These are phyloP conservation scores for Trissolcus japonicus DNA, from an alignment of 2,888 invertebrate genomes.

Conservation along the genomic window DNA sequence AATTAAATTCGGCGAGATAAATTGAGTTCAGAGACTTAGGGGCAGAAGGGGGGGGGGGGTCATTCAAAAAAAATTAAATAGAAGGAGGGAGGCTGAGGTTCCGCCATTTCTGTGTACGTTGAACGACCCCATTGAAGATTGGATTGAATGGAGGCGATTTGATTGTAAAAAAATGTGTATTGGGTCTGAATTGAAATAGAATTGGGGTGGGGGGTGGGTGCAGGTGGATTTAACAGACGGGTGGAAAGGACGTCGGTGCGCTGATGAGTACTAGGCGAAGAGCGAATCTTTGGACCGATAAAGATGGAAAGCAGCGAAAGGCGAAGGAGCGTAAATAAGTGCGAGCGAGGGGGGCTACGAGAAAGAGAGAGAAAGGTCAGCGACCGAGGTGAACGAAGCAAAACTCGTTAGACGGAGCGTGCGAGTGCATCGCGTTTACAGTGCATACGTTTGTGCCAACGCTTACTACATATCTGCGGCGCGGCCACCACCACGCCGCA, in stretches of 20 bases:
- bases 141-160: too few species aligned
- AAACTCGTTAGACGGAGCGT: constrained; percentile 55
- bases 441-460: constrained; percentile 50
- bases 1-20: too few species aligned
- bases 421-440: constrained; percentile 52
- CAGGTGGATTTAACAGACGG: constrained; percentile 31
- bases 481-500: constrained; percentile 17
- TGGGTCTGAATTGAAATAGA: too few species aligned
- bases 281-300: constrained; percentile 32
- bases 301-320: constrained; percentile 54
- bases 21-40: too few species aligned
- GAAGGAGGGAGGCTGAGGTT: too few species aligned
- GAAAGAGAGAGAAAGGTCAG: constrained; percentile 45
- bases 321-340: constrained; percentile 38
- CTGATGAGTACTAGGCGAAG: constrained; percentile 20
- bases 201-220: constrained; percentile 1
- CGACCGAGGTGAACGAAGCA: constrained; percentile 55
- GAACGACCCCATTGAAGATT: too few species aligned
- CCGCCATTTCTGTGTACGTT: too few species aligned
- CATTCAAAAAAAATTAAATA: too few species aligned
- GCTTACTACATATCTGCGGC: constrained; percentile 33
- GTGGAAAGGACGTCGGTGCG: constrained; percentile 7
- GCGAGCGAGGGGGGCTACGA: constrained; percentile 27
- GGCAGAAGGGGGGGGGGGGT: too few species aligned
- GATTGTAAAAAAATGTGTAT: too few species aligned